Evolutionary conservation across 2,888 invertebrate genomes (phyloP), one percentile per base, ranked within the genome.

Genomic region (Pasiphila rectangulata): DNA sequence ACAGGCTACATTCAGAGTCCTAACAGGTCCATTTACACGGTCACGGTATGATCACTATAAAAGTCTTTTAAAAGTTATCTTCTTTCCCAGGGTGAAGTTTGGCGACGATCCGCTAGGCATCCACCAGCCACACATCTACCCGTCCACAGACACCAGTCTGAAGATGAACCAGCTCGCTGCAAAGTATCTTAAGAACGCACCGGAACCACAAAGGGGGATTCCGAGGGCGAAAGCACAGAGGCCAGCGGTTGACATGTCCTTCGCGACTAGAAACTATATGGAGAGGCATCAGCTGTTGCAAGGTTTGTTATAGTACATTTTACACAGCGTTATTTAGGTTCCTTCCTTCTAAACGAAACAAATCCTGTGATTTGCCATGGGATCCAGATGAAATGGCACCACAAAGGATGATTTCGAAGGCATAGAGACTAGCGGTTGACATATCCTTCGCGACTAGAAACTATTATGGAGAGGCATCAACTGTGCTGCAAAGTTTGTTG

Each of bases 211-310:
- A 3, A 56, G 52, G 3, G 61, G 59, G n/a, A n/a, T n/a, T n/a
- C n/a, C n/a, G n/a, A n/a, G n/a, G 0, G 23, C 61, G 3, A 9
- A 16, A 9, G 9, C 16, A 2, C 54, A 64, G 0, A 72, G 61
- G 1, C 29, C 57, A 1, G 32, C 63, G 42, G 80, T 85, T 15
- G 93, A 94, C 59, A 90, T 93, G 88, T 93, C 93, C 2, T 89
- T 93, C 60, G 93, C 93, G n/a, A 93, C 93, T 5, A 88, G 92
- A 66, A 91, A 92, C 61, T 93, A 94, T 70, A 91, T 94, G 90
- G 91, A 93, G 67, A 90, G 91, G 62, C 93, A 93, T 73, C 91
- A 92, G 65, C 71, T 93, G 46, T 64, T 91, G 48, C 85, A 89
- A 66, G 90, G 90, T 87, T 30, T 37, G 41, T 45, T 20, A 36